Evolutionary conservation across 1,140 invertebrate species (phyloP).

Genomic region (Pristionchus pacificus): DNA sequence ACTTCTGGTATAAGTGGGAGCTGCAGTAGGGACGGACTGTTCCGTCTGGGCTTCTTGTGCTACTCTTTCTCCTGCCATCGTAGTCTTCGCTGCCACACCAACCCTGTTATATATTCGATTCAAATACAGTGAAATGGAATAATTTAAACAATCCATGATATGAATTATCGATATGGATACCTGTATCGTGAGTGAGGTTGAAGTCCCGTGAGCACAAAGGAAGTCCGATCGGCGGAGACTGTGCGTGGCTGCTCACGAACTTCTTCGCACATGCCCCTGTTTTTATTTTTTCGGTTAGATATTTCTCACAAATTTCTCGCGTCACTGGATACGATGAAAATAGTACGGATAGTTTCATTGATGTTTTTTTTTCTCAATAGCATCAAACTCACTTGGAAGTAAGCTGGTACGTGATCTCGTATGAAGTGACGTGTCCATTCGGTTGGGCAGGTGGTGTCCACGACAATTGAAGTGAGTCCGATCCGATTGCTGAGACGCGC

Average conservation of each 20-base stretch:
- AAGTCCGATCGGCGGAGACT: slow-evolving; percentile 37
- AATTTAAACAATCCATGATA: too few relatives aligned
- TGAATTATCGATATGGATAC: background rate
- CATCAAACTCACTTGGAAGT: slow-evolving; percentile 44
- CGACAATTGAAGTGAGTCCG: slow-evolving; percentile 52
- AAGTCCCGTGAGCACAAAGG: slow-evolving; percentile 47
- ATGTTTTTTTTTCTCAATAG: too few relatives aligned
- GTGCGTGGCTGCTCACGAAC: slow-evolving; percentile 33
- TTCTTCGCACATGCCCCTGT: slow-evolving; percentile 55
- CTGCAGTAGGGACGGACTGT: slow-evolving; percentile 47
- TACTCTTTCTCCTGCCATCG: slow-evolving; percentile 49
- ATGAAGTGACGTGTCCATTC: slow-evolving; percentile 53
- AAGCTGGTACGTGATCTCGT: slow-evolving; percentile 56
- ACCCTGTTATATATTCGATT: slow-evolving; percentile 19
- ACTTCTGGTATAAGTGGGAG: slow-evolving; percentile 37
- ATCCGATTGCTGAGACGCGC: slow-evolving; percentile 40
- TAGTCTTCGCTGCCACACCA: slow-evolving; percentile 53
- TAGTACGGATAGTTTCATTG: too few relatives aligned
- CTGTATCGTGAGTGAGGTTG: slow-evolving; percentile 56
- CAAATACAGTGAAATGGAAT: too few relatives aligned
- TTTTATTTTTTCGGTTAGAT: background rate
- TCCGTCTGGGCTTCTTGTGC: slow-evolving; percentile 56
- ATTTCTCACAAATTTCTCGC: too few relatives aligned
- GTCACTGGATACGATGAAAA: too few relatives aligned
- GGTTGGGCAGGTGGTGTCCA: slow-evolving; percentile 53